Conservation (phyloP, 2,888 invertebrate species). For the Andrena trimmerana region DNA sequence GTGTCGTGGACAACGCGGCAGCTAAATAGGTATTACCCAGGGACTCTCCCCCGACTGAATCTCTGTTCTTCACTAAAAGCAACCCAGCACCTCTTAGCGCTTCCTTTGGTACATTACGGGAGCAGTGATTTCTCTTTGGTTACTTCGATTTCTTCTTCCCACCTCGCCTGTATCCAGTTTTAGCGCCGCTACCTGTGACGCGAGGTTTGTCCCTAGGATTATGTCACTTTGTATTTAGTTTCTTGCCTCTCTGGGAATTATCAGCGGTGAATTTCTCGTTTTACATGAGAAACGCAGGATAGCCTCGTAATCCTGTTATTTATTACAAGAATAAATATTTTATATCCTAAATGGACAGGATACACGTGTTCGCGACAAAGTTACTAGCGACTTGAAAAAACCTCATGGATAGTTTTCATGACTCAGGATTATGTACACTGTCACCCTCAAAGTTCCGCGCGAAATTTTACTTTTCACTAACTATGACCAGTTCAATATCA, state of each 20-base stretch:
- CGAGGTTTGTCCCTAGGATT: neutral
- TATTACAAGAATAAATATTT: too few relatives aligned
- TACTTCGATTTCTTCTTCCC: constrained; percentile 25
- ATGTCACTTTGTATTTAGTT: neutral
- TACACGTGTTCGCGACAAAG: too few relatives aligned
- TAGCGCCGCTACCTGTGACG: neutral
- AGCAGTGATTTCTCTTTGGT: constrained; percentile 44
- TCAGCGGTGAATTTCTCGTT: neutral
- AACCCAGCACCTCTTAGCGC: constrained; percentile 31
- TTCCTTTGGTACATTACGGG: constrained; percentile 45
- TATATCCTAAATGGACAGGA: too few relatives aligned
- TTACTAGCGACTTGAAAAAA: too few relatives aligned
- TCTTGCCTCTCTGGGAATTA: neutral
- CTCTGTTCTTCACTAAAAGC: constrained; percentile 47
- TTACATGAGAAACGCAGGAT: neutral
- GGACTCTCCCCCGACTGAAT: constrained; percentile 31
- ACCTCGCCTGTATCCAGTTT: neutral
- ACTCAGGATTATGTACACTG: neutral
- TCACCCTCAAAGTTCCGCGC: neutral
- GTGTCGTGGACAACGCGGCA: constrained; percentile 70
- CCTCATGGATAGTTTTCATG: too few relatives aligned
- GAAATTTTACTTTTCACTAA: neutral
- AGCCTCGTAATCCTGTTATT: neutral
- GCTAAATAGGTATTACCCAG: constrained; percentile 77
- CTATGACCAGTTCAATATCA: neutral